These are phyloP conservation scores for Mesitornis unicolor DNA, from an alignment of 2,113 vertebrate species.

Conservation along the genomic window DNA sequence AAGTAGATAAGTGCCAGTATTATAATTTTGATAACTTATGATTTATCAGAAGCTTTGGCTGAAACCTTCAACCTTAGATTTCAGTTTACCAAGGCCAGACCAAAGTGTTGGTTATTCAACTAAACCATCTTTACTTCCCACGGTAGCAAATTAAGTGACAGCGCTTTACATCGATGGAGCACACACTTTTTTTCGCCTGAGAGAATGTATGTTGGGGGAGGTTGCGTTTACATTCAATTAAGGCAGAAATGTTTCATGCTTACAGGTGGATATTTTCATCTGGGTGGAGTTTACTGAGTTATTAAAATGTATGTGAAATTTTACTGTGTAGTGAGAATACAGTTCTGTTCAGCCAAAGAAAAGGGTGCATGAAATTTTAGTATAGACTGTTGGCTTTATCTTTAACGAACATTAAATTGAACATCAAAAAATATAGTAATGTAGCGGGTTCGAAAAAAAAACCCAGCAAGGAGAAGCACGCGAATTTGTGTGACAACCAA, in stretches of 20 bases:
- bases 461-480: constrained; percentile 44
- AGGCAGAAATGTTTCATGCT: constrained; percentile 35
- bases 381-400: constrained; percentile 74
- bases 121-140: background rate
- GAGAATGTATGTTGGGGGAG: background rate
- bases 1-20: background rate
- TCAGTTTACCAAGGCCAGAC: background rate
- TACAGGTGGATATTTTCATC: constrained; percentile 71
- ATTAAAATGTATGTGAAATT: constrained; percentile 70
- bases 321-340: constrained; percentile 56
- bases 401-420: constrained; percentile 80
- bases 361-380: constrained; percentile 75
- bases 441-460: constrained; percentile 44
- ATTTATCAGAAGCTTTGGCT: background rate
- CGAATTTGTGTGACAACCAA: constrained; percentile 74
- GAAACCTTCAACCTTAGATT: background rate
- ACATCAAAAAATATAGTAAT: constrained; percentile 74
- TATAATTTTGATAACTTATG: background rate
- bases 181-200: fast-evolving
- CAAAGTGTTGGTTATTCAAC: background rate
- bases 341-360: constrained; percentile 65
- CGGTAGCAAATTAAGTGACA: fast-evolving
- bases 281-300: constrained; percentile 61
- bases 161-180: background rate
- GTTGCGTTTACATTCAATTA: constrained; percentile 69